These are phyloP conservation scores for Pangasius krempfi DNA, from an alignment of 2,797 vertebrate genomes.

Conservation along the genomic window DNA sequence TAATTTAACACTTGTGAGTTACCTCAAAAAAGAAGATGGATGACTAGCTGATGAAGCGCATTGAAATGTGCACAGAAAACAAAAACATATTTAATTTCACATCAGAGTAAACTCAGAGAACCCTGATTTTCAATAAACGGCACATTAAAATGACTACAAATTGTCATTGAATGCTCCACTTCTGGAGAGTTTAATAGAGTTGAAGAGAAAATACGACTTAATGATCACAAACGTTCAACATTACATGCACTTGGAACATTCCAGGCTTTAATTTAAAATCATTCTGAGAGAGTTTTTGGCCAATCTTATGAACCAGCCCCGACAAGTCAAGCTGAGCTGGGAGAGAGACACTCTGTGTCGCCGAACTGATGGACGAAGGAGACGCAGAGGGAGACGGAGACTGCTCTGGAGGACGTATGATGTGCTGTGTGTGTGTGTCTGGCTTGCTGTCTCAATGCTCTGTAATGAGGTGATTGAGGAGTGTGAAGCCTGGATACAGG, in stretches of 20 bases:
- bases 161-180: background rate
- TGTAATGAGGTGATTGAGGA: constrained; percentile 69
- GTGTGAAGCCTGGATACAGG: constrained; percentile 48
- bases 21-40: background rate
- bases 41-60: background rate
- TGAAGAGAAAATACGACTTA: constrained; percentile 14
- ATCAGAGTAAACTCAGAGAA: background rate
- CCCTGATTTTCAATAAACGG: background rate
- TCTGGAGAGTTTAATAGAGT: constrained; percentile 3
- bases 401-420: constrained; percentile 25
- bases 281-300: constrained; percentile 24
- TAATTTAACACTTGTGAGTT: background rate
- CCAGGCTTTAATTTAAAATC: constrained; percentile 10
- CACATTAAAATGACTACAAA: background rate
- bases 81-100: constrained; percentile 16
- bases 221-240: constrained; percentile 10
- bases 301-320: constrained; percentile 2
- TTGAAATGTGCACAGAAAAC: background rate
- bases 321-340: constrained; percentile 25
- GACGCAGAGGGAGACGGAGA: constrained; percentile 17
- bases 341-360: constrained; percentile 4
- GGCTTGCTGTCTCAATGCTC: constrained; percentile 54
- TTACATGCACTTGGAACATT: constrained; percentile 26
- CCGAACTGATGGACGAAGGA: constrained; percentile 26
- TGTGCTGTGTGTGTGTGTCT: constrained; percentile 40